Conservation (phyloP, 2,888 invertebrate species). For the Furcula furcula region DNA sequence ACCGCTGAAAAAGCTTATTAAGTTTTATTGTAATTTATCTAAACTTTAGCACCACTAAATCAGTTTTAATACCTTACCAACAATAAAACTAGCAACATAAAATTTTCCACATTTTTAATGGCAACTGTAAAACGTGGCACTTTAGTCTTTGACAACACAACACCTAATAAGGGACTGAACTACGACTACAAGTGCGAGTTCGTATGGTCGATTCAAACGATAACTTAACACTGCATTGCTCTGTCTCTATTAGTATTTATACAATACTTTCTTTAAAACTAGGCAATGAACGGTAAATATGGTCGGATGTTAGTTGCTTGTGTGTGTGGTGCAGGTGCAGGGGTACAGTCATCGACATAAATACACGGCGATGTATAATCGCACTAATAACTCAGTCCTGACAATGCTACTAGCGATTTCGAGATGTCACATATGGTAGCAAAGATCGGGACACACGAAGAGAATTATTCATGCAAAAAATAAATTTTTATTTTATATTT, state of each 20-base stretch:
- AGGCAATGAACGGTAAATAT: constrained; percentile 8
- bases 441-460: constrained; percentile 18
- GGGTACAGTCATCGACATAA: constrained; percentile 29
- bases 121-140: constrained; percentile 21
- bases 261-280: too few relatives aligned
- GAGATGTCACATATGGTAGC: constrained; percentile 41
- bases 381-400: constrained; percentile 35
- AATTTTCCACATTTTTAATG: constrained; percentile 16
- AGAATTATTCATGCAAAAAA: too few relatives aligned
- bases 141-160: constrained; percentile 26
- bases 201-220: constrained; percentile 1
- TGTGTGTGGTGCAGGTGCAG: constrained; percentile 2
- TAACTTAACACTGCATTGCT: constrained; percentile 6
- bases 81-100: constrained; percentile 21
- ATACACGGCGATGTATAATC: constrained; percentile 30
- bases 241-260: too few relatives aligned
- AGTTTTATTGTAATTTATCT: too few relatives aligned
- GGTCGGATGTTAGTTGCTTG: neutral
- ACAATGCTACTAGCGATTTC: constrained; percentile 38
- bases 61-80: constrained; percentile 28
- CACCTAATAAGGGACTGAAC: constrained; percentile 22
- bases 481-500: too few relatives aligned
- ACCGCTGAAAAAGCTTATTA: too few relatives aligned
- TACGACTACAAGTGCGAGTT: neutral
- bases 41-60: constrained; percentile 21